Evolutionary conservation across 2,888 invertebrate species (phyloP).

Genomic region (Drymonia ruficornis): DNA sequence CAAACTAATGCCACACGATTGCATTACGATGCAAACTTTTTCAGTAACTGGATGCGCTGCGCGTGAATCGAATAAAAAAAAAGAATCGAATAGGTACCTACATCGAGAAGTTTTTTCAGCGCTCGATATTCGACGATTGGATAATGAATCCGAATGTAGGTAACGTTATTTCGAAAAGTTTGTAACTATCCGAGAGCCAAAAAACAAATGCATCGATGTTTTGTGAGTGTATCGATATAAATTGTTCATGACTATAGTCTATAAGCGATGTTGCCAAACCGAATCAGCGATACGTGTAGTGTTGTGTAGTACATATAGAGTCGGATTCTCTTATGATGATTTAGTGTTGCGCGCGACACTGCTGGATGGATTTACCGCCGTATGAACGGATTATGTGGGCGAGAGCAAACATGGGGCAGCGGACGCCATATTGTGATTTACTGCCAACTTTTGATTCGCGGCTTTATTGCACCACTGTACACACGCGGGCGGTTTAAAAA

Average conservation of each 20-base stretch:
- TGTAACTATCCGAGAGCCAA: conserved; percentile 31
- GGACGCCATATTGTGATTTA: conserved; percentile 83
- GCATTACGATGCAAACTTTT: conserved; percentile 83
- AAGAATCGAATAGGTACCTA: conserved; percentile 71
- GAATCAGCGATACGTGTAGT: conserved; percentile 59
- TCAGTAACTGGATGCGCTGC: conserved; percentile 69
- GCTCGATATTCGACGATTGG: conserved; percentile 64
- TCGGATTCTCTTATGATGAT: conserved; percentile 84
- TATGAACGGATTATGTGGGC: conserved; percentile 84
- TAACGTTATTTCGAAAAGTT: conserved; percentile 50
- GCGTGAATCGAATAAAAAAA: conserved; percentile 75
- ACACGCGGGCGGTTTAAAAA: conserved; percentile 53
- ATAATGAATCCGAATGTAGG: conserved; percentile 70
- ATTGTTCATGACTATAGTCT: conserved; percentile 33
- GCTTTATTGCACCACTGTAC: conserved; percentile 71
- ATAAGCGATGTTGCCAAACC: conserved; percentile 59
- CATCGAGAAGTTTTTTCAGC: conserved; percentile 70
- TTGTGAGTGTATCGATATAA: conserved; percentile 43
- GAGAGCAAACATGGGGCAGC: conserved; percentile 83
- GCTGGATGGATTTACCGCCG: conserved; percentile 82
- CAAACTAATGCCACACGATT: conserved; percentile 79
- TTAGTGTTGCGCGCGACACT: conserved; percentile 77
- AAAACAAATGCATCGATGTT: conserved; percentile 38
- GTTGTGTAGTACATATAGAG: conserved; percentile 55
- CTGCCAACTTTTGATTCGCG: conserved; percentile 80